These are phyloP conservation scores for Gambusia holbrooki DNA, from an alignment of 2,113 vertebrate genomes.

Conservation along the genomic window DNA sequence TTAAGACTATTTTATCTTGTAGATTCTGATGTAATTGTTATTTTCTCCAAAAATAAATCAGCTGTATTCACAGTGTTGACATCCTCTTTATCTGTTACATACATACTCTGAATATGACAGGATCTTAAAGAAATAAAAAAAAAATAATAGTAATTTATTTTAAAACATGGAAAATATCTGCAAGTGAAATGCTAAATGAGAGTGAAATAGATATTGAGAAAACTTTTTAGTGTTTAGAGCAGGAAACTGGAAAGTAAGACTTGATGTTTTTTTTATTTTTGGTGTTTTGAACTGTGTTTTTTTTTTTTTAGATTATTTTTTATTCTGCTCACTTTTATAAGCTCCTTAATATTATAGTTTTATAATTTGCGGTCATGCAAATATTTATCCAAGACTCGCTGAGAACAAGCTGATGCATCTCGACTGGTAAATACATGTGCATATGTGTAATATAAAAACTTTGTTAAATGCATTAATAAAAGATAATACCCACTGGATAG, in stretches of 20 bases:
- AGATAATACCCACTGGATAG: not conserved
- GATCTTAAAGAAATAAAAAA: not conserved
- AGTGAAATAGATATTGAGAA: not conserved
- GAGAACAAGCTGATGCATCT: not conserved
- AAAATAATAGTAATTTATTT: not conserved
- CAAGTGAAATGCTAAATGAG: not conserved
- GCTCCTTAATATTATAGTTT: too few species aligned
- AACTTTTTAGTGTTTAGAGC: not conserved
- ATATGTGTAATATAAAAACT: not conserved
- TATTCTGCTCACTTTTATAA: too few species aligned
- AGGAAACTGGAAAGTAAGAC: not conserved
- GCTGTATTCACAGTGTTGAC: not conserved
- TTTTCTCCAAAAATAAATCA: not conserved
- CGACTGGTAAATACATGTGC: not conserved
- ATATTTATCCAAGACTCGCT: not conserved
- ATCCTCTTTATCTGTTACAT: not conserved
- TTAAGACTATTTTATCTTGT: not conserved
- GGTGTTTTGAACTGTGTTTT: not conserved
- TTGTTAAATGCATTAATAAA: not conserved
- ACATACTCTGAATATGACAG: not conserved
- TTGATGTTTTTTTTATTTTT: not conserved
- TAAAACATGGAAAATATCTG: not conserved
- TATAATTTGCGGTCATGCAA: not conserved
- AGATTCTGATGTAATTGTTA: not conserved
- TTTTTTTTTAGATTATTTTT: not conserved